Evolutionary conservation across 2,113 vertebrate genomes (phyloP).

Genomic region (Daphoenositta chrysoptera): DNA sequence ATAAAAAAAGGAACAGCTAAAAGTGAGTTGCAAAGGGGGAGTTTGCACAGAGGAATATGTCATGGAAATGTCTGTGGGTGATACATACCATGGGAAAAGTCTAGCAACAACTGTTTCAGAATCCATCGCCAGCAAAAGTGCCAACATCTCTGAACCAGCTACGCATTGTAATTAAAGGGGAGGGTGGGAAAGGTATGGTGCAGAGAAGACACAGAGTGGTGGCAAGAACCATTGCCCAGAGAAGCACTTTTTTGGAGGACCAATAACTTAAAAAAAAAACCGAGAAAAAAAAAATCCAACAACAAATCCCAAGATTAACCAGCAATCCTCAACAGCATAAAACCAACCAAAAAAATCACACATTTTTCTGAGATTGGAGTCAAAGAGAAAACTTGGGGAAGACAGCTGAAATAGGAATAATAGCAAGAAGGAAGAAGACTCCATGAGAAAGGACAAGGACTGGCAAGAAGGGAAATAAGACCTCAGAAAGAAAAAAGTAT

Average conservation of each 20-base stretch:
- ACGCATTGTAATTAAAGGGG: not conserved
- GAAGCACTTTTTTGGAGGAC: not conserved
- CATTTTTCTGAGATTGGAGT: not conserved
- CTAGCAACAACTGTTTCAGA: not conserved
- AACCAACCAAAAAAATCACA: rapidly evolving
- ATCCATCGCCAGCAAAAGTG: not conserved
- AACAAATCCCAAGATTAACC: not conserved
- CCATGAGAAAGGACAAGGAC: not conserved
- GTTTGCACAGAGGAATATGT: not conserved
- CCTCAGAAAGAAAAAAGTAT: not conserved
- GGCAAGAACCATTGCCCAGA: not conserved
- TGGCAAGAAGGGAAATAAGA: not conserved
- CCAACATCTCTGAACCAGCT: not conserved
- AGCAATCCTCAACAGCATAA: not conserved
- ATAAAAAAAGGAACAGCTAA: not conserved
- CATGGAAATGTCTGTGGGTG: not conserved
- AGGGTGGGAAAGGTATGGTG: not conserved
- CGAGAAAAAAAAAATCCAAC: not conserved
- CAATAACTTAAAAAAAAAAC: not conserved
- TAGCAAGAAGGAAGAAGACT: not conserved
- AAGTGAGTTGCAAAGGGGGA: not conserved
- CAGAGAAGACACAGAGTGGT: not conserved
- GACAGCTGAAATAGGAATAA: not conserved
- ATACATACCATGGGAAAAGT: not conserved
- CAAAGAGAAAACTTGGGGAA: not conserved